Conservation (phyloP, 1,140 invertebrate genomes). For the Euwallacea fornicatus region DNA sequence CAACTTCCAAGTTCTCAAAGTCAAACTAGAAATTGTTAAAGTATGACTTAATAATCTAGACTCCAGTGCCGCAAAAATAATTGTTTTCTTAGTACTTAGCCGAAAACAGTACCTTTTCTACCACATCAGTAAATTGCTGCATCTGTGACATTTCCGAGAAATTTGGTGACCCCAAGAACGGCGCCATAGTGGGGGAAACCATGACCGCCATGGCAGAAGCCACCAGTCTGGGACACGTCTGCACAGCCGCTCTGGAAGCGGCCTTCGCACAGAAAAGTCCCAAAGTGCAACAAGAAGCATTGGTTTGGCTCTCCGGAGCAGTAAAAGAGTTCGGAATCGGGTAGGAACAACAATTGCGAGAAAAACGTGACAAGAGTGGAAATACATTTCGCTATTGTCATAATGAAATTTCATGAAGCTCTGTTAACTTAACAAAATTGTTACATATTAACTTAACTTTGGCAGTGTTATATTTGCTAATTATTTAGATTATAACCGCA, state of each 20-base stretch:
- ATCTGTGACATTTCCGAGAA: slow-evolving; percentile 82
- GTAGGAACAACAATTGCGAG: slow-evolving; percentile 53
- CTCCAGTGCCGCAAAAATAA: no score
- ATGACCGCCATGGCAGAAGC: slow-evolving; percentile 77
- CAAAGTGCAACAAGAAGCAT: slow-evolving; percentile 83
- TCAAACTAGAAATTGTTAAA: slow-evolving; percentile 77
- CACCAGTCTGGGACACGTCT: slow-evolving; percentile 74
- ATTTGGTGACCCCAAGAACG: slow-evolving; percentile 82
- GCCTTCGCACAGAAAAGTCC: slow-evolving; percentile 89
- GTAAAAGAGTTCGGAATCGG: slow-evolving; percentile 84
- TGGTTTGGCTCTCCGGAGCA: slow-evolving; percentile 76
- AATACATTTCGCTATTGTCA: no score
- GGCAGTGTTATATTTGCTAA: no score
- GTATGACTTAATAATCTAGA: slow-evolving; percentile 1
- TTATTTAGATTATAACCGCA: no score
- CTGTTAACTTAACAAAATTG: no score
- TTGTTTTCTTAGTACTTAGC: slow-evolving; percentile 59
- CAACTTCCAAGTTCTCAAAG: slow-evolving; percentile 90
- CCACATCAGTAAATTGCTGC: slow-evolving; percentile 72
- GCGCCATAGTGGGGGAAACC: slow-evolving; percentile 67
- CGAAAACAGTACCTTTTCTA: slow-evolving; percentile 72
- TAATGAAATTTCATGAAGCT: no score
- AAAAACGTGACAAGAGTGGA: no score
- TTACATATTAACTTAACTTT: no score
- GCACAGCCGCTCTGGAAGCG: slow-evolving; percentile 69